Evolutionary conservation across 2,113 vertebrate species (phyloP).

Genomic region (Gymnocephalus cernua): DNA sequence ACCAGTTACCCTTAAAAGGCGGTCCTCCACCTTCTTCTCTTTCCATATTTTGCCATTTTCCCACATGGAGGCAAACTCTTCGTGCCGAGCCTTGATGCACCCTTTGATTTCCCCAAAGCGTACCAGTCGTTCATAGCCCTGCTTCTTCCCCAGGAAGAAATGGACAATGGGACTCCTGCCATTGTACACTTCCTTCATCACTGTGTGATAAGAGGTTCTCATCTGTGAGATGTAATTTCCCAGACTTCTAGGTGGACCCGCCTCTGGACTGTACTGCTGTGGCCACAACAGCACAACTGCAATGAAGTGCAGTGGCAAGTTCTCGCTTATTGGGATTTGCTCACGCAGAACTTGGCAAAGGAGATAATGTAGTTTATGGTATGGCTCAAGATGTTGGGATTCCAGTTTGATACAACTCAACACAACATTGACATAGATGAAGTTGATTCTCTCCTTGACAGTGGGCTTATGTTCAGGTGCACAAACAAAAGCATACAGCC

Average conservation of each 20-base stretch:
- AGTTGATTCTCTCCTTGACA: conserved; percentile 63
- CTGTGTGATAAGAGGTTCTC: conserved; percentile 49
- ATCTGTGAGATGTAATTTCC: conserved; percentile 65
- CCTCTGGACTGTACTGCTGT: rapidly evolving
- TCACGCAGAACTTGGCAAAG: rapidly evolving
- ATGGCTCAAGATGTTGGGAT: not conserved
- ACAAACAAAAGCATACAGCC: not conserved
- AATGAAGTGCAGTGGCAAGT: conserved; percentile 68
- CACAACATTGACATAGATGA: conserved; percentile 75
- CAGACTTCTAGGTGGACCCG: not conserved
- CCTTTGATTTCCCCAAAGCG: conserved; percentile 44
- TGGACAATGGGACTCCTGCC: conserved; percentile 68
- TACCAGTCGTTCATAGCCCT: conserved; percentile 65
- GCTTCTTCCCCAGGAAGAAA: conserved; percentile 76
- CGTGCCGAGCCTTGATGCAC: not conserved
- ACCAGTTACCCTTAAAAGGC: conserved; percentile 68
- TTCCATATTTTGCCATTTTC: conserved; percentile 75
- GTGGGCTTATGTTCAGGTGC: rapidly evolving
- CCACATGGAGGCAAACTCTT: conserved; percentile 56
- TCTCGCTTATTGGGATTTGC: conserved; percentile 7
- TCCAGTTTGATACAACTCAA: conserved; percentile 66
- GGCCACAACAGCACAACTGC: conserved; percentile 76
- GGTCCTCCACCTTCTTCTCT: conserved; percentile 41
- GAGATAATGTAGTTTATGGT: rapidly evolving
- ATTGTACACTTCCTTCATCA: conserved; percentile 66